A percentile compares a stretch with the other conserved stretches of the same genome.
Evolutionary conservation across 2,113 vertebrate genomes (phyloP).

Genomic region (Acanthisitta chloris): DNA sequence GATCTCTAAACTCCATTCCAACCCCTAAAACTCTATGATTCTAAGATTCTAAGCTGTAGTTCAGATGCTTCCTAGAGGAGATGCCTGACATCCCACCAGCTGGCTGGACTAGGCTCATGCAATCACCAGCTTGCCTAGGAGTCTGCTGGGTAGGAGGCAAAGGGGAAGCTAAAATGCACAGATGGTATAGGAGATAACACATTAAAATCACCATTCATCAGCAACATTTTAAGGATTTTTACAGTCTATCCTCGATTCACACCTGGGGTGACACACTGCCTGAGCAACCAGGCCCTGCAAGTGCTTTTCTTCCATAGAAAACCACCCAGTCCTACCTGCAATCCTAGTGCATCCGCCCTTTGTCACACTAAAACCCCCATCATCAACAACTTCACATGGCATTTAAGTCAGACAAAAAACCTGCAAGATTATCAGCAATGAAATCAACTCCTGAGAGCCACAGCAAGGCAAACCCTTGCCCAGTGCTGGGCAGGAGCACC

Average conservation of each 20-base stretch:
- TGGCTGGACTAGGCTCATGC: not conserved
- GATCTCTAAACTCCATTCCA: no score
- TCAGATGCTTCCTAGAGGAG: not conserved
- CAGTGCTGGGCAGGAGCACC: accelerated
- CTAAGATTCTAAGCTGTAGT: no score
- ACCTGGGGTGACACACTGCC: not conserved
- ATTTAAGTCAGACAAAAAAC: not conserved
- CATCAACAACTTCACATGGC: not conserved
- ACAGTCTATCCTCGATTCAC: not conserved
- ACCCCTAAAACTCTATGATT: no score
- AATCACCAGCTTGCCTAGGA: not conserved
- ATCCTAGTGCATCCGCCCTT: not conserved
- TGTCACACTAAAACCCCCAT: not conserved
- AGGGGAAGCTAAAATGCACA: not conserved
- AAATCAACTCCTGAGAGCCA: not conserved
- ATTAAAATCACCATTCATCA: not conserved
- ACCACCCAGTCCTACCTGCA: not conserved
- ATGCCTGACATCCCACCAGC: accelerated
- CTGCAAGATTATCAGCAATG: not conserved
- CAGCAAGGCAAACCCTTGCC: not conserved
- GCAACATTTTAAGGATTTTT: not conserved
- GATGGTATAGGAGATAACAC: not conserved
- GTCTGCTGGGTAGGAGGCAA: not conserved
- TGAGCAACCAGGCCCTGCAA: not conserved
- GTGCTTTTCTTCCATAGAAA: not conserved